These are phyloP conservation scores for Globodera rostochiensis DNA, from an alignment of 1,140 invertebrate species.

Conservation along the genomic window DNA sequence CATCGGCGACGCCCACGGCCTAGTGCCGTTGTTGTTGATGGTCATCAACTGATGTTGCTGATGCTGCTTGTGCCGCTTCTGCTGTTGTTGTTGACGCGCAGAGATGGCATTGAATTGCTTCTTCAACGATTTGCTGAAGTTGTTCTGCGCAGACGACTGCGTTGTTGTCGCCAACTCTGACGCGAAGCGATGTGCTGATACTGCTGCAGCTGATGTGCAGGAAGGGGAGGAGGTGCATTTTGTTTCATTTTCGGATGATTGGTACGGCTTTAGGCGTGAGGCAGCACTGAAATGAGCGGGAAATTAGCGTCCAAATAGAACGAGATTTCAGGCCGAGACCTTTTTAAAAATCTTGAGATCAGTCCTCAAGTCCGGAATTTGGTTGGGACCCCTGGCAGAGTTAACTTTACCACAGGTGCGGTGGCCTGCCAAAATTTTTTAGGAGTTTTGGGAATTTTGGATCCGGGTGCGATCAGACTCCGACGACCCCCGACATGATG, in stretches of 20 bases:
- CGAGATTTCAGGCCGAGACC: too few relatives aligned
- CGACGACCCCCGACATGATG: too few relatives aligned
- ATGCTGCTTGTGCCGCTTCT: background rate
- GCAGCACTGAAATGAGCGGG: background rate
- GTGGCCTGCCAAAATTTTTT: too few relatives aligned
- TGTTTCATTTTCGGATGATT: background rate
- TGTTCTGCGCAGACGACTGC: background rate
- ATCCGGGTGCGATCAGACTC: too few relatives aligned
- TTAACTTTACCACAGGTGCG: too few relatives aligned
- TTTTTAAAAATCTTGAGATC: too few relatives aligned
- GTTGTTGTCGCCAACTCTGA: background rate
- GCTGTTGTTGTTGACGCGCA: background rate
- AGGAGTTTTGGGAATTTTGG: too few relatives aligned
- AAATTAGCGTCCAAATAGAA: too few relatives aligned
- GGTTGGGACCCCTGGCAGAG: too few relatives aligned
- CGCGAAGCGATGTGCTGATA: background rate
- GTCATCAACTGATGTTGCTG: background rate
- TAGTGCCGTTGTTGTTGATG: background rate
- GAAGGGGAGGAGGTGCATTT: background rate
- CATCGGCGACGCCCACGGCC: background rate
- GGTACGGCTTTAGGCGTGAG: slow-evolving; percentile 1
- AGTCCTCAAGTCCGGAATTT: too few relatives aligned
- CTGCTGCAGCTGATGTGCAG: background rate
- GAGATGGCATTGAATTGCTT: slow-evolving; percentile 1
- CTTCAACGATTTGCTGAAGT: slow-evolving; percentile 3